Conservation (phyloP, 2,113 vertebrate genomes). For the Epinephelus lanceolatus region DNA sequence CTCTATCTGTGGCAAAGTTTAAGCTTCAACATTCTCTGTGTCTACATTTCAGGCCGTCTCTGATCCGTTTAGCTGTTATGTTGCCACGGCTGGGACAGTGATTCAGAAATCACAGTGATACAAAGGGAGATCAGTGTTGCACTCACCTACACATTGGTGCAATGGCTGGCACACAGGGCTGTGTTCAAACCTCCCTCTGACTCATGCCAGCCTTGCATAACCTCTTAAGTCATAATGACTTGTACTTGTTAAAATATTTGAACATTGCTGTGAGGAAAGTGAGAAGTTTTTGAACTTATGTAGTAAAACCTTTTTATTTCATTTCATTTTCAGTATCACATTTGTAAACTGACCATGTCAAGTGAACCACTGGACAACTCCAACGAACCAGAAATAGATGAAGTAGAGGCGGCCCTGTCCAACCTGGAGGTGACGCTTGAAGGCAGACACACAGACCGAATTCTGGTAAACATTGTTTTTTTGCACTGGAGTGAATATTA, state of each 20-base stretch:
- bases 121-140: conserved; percentile 39
- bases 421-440: conserved; percentile 95
- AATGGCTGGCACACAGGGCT: conserved; percentile 33
- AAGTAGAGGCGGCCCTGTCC: conserved; percentile 95
- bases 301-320: not conserved
- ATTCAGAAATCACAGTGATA: conserved; percentile 58
- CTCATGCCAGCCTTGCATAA: conserved; percentile 53
- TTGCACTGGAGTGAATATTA: not conserved
- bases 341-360: conserved; percentile 92
- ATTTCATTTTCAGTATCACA: conserved; percentile 88
- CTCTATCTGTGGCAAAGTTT: not conserved
- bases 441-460: conserved; percentile 87
- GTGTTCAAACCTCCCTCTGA: conserved; percentile 52
- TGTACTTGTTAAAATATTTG: not conserved
- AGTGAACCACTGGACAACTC: conserved; percentile 84
- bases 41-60: conserved; percentile 18
- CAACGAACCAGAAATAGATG: conserved; percentile 91
- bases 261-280: not conserved
- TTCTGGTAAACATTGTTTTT: conserved; percentile 87
- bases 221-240: conserved; percentile 34
- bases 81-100: conserved; percentile 29
- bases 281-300: not conserved
- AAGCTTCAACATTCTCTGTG: not conserved
- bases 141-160: conserved; percentile 56
- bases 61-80: conserved; percentile 28